Base-by-base conservation (phyloP, 2,888 invertebrate species). In the Octonoba sinensis region DNA sequence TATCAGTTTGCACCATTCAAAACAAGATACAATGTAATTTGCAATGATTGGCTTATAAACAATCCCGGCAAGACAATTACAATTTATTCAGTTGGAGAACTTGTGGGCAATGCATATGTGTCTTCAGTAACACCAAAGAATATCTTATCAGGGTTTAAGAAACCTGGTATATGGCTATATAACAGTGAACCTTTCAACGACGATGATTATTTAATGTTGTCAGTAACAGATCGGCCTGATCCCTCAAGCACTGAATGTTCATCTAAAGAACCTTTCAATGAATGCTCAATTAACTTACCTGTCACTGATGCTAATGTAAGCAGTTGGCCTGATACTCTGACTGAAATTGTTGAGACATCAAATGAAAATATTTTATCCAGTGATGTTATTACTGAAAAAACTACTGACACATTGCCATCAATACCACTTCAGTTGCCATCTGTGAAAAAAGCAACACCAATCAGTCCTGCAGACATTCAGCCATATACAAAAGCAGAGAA, bases 1-100 rank as follows among this genome's bases (percentile, higher is more conserved):
- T n/a, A n/a, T n/a, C n/a, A n/a, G n/a, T n/a, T n/a, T 65, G 16
- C 65, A 18, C 12, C 65, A 65, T 65, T 65, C 16, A 65, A 46
- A 65, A 18, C 20, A 18, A 13, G 12, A 20, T 65, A 65, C 20
- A 65, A 65, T 65, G 22, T 47, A 65, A 47, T 11, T 47, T 65
- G 65, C 22, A 65, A 65, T 65, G 49, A 46, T 18, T 65, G 65
- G 49, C 13, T 49, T 1, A 22, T 49, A 65, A 65, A 65, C 49
- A 49, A 65, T 47, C 65, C 65, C 11, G 65, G 47, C n/a, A n/a
- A n/a, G n/a, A n/a, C n/a, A 20, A 56, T n/a, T n/a, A n/a, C n/a
- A n/a, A n/a, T n/a, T n/a, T n/a, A n/a, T n/a, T n/a, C n/a, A n/a
- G n/a, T n/a, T n/a, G n/a, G n/a, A n/a, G n/a, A n/a, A n/a, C n/a